phyloP scores from a whole-genome alignment of 2,113 vertebrate genomes.

The Sminthopsis crassicaudata region DNA sequence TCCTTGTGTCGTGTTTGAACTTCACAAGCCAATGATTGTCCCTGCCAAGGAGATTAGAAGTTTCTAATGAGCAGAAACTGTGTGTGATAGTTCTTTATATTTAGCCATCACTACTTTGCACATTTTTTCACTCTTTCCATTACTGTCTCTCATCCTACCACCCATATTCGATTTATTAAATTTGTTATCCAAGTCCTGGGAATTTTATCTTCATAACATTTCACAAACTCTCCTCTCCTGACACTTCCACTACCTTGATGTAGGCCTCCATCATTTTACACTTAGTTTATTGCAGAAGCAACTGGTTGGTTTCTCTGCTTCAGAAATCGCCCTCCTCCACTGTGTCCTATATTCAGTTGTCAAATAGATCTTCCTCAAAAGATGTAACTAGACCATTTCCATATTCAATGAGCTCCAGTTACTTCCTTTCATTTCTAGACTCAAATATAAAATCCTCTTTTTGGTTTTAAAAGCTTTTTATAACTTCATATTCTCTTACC shows the following conservation, averaged over 20 bases:
- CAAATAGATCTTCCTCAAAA: background rate
- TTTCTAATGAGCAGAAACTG: background rate
- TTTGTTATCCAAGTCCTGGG: background rate
- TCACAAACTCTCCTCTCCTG: background rate
- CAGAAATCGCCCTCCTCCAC: background rate
- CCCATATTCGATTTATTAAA: background rate
- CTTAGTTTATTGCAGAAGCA: background rate
- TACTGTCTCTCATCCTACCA: background rate
- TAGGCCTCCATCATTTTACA: background rate
- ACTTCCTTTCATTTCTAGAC: background rate
- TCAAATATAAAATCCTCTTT: background rate
- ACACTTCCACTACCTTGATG: background rate
- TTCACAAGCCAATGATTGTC: background rate
- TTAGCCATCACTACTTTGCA: background rate
- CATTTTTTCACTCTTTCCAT: background rate
- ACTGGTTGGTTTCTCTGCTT: background rate
- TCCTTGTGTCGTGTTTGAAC: background rate
- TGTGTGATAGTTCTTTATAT: background rate
- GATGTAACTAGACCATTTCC: background rate
- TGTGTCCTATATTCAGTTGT: background rate
- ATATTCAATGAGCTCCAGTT: background rate
- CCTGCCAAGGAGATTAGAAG: background rate
- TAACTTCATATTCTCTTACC: background rate
- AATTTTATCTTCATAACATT: background rate
- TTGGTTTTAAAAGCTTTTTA: background rate